Evolutionary conservation across 2,888 invertebrate genomes (phyloP).

Genomic region (Suillia variegata): DNA sequence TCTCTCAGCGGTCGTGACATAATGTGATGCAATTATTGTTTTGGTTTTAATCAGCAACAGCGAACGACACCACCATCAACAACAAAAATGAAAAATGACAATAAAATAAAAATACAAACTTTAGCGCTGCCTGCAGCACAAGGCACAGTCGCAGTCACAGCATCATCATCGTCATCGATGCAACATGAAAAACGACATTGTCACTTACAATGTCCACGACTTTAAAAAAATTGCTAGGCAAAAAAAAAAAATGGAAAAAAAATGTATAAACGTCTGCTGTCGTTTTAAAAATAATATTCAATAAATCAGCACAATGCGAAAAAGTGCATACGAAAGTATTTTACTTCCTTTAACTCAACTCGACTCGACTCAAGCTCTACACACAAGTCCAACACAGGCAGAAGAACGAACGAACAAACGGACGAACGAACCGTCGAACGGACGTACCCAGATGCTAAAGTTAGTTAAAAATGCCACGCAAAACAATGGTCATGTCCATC

Average conservation of each 20-base stretch:
- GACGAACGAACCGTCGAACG: neutral
- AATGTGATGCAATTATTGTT: slow-evolving; percentile 38
- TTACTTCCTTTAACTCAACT: neutral
- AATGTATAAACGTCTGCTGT: slow-evolving; percentile 34
- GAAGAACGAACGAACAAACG: neutral
- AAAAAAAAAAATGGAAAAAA: slow-evolving; percentile 1
- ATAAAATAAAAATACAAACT: neutral
- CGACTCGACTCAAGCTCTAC: too few relatives aligned
- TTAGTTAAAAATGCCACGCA: neutral
- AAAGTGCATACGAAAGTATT: too few relatives aligned
- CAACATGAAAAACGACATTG: slow-evolving; percentile 37
- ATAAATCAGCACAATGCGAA: slow-evolving; percentile 34
- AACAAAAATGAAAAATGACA: neutral
- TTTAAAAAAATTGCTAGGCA: neutral
- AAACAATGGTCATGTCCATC: slow-evolving; percentile 5
- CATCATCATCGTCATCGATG: neutral
- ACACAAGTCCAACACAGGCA: neutral
- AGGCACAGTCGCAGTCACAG: neutral
- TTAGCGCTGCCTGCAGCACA: neutral
- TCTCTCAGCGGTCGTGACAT: slow-evolving; percentile 24
- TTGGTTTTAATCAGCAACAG: slow-evolving; percentile 19
- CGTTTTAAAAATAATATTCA: slow-evolving; percentile 37
- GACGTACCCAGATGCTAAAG: neutral
- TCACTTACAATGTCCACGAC: slow-evolving; percentile 29
- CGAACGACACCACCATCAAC: neutral